Evolutionary conservation across 1,140 invertebrate genomes (phyloP).

Genomic region (Trichoplusia ni): DNA sequence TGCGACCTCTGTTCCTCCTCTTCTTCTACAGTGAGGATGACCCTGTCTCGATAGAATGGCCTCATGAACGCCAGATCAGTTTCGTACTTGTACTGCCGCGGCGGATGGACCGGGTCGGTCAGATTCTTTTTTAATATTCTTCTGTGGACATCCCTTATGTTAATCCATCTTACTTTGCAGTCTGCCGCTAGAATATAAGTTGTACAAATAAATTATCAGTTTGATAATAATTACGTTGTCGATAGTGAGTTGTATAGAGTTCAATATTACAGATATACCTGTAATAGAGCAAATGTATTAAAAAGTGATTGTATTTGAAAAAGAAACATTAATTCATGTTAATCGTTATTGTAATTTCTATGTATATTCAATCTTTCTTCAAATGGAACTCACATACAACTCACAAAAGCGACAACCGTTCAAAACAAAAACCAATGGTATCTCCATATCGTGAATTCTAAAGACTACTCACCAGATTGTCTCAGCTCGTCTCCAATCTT

Average conservation of each 20-base stretch:
- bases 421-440: constrained; percentile 26
- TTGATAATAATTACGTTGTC: too few relatives aligned
- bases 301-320: too few relatives aligned
- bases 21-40: constrained; percentile 44
- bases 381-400: background rate
- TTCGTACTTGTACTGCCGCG: constrained; percentile 67
- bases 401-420: background rate
- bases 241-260: too few relatives aligned
- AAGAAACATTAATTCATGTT: too few relatives aligned
- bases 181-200: constrained; percentile 60
- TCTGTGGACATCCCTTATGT: constrained; percentile 73
- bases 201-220: too few relatives aligned
- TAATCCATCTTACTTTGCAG: constrained; percentile 76
- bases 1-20: constrained; percentile 43
- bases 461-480: constrained; percentile 62
- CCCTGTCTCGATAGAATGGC: constrained; percentile 62
- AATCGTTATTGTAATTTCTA: too few relatives aligned
- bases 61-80: constrained; percentile 64
- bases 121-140: constrained; percentile 60
- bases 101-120: constrained; percentile 35
- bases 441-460: constrained; percentile 50
- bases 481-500: constrained; percentile 72
- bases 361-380: too few relatives aligned
- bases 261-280: too few relatives aligned
- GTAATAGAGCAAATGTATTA: too few relatives aligned